These are phyloP conservation scores for Amyelois transitella DNA, from an alignment of 1,140 invertebrate genomes.

Conservation along the genomic window DNA sequence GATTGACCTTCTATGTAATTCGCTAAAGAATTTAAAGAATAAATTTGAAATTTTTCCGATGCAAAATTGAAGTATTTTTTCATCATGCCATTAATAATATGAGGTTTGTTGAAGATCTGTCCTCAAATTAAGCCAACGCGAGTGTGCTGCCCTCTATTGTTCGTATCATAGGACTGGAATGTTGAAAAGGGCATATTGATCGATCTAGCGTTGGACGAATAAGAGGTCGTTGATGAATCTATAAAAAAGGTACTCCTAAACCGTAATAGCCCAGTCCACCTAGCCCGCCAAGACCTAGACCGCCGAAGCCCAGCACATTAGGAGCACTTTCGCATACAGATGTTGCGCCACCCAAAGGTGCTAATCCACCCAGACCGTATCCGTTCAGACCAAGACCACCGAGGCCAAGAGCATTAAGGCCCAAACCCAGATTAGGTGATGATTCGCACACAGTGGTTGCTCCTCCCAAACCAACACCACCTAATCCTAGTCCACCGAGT, in stretches of 20 bases:
- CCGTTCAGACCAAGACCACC: neutral
- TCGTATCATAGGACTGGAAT: neutral
- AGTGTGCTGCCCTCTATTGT: neutral
- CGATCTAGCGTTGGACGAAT: neutral
- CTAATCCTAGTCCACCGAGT: conserved; percentile 4
- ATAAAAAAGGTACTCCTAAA: neutral
- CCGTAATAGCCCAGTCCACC: too few species aligned
- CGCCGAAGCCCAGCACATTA: neutral
- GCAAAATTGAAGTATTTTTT: neutral
- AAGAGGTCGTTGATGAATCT: neutral
- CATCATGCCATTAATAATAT: neutral
- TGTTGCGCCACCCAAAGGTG: neutral
- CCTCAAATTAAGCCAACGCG: neutral
- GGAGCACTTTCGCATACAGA: neutral
- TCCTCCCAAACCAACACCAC: conserved; percentile 3
- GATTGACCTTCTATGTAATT: neutral
- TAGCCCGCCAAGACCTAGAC: neutral
- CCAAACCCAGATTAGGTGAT: conserved; percentile 11
- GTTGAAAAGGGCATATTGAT: neutral
- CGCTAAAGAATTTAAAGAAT: neutral
- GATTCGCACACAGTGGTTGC: conserved; percentile 15
- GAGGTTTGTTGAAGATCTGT: neutral
- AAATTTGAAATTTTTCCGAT: neutral
- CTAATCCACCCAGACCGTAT: neutral
- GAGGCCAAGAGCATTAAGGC: neutral